Evolutionary conservation across 92 coral and sea anemone species (phyloP).

Genomic region (Bergia puertoricense): DNA sequence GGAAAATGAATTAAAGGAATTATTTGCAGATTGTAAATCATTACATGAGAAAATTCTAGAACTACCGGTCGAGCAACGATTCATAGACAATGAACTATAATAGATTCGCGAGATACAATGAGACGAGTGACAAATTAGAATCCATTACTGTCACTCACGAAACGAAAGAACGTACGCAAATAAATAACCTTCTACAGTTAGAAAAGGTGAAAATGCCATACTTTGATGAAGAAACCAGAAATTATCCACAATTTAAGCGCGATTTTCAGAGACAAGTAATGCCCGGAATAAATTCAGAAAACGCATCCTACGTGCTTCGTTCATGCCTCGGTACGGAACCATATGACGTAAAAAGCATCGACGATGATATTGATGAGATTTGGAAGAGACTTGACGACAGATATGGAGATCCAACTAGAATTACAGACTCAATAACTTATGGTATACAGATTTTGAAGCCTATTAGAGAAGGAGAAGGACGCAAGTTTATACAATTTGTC

Average conservation of each 20-base stretch:
- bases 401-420: conserved; percentile 37
- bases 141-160: background rate
- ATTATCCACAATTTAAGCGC: conserved; percentile 40
- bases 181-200: background rate
- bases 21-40: conserved; percentile 13
- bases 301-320: conserved; percentile 37
- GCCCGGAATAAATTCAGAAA: conserved; percentile 19
- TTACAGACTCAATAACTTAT: conserved; percentile 15
- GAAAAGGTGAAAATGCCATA: conserved; percentile 9
- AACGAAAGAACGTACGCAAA: background rate
- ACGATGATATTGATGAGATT: conserved; percentile 37
- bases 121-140: background rate
- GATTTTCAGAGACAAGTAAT: conserved; percentile 42
- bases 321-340: conserved; percentile 42
- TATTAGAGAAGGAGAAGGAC: too few species aligned
- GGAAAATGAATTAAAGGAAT: too few species aligned
- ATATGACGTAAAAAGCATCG: conserved; percentile 36
- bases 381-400: conserved; percentile 30
- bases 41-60: conserved; percentile 28
- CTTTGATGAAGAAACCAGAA: conserved; percentile 36
- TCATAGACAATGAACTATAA: conserved; percentile 3
- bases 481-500: too few species aligned
- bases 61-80: conserved; percentile 16
- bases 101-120: conserved; percentile 36
- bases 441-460: background rate